Evolutionary conservation across 2,888 invertebrate species (phyloP).

Genomic region (Lepidocyrtoides sp.): DNA sequence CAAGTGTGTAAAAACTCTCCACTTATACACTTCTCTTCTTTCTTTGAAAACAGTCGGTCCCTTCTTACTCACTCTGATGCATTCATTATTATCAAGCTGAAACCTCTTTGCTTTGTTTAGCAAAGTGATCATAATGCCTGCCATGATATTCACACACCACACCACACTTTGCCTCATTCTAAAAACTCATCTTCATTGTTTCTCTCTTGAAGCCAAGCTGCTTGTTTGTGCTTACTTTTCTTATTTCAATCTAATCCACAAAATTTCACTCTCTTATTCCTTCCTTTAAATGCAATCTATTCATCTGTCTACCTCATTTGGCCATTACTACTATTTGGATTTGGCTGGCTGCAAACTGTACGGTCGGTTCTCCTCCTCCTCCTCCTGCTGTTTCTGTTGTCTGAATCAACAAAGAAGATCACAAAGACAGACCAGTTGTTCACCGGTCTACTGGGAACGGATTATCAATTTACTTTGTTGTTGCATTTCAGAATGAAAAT

Average conservation of each 20-base stretch:
- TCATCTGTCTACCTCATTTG: conserved; percentile 10
- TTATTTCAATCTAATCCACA: background rate
- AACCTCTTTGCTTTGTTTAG: background rate
- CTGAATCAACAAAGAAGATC: background rate
- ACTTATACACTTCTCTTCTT: background rate
- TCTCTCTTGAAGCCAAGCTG: background rate
- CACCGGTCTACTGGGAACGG: too few relatives aligned
- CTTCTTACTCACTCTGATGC: background rate
- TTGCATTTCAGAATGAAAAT: background rate
- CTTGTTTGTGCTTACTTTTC: background rate
- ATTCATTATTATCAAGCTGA: conserved; percentile 24
- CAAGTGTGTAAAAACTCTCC: conserved; percentile 24
- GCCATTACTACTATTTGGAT: conserved; percentile 15
- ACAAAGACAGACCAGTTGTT: background rate
- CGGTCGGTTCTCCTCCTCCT: background rate
- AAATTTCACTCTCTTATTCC: background rate
- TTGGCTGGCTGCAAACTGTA: background rate
- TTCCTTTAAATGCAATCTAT: background rate
- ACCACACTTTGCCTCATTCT: background rate
- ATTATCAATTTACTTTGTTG: conserved; percentile 4
- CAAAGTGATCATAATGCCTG: background rate
- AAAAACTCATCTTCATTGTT: background rate
- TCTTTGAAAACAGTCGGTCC: background rate
- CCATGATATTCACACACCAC: background rate
- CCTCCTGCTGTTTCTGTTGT: background rate